Evolutionary conservation across 2,888 invertebrate genomes (phyloP).

Genomic region (Trachelus stipa): DNA sequence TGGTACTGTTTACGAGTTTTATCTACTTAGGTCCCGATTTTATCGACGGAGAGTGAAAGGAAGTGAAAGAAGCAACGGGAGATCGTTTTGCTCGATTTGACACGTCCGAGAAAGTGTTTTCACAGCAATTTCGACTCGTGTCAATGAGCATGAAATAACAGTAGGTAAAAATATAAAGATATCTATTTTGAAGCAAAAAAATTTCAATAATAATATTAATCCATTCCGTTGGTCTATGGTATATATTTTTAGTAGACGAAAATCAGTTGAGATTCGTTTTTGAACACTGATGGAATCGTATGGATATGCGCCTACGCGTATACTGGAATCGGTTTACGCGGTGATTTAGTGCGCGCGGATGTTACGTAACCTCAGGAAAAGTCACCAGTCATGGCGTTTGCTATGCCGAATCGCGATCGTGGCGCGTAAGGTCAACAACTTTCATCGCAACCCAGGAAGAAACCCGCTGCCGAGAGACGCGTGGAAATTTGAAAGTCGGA

Average conservation of each 20-base stretch:
- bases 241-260: not conserved
- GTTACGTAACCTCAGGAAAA: not conserved
- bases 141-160: not conserved
- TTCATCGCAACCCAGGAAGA: not conserved
- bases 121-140: not conserved
- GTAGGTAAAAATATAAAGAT: not conserved
- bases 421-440: not conserved
- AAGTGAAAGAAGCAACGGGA: not conserved
- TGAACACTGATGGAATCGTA: not conserved
- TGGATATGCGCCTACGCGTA: not conserved
- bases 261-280: not conserved
- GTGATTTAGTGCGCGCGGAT: not conserved
- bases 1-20: not conserved
- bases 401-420: not conserved
- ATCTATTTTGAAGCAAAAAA: no score
- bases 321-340: not conserved
- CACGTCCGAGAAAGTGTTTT: not conserved
- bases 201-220: not conserved
- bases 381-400: not conserved
- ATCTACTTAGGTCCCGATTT: not conserved
- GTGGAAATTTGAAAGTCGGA: slow-evolving; percentile 62
- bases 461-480: not conserved
- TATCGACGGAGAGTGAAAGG: not conserved
- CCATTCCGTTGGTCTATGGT: not conserved
- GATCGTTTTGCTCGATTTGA: not conserved